Base-by-base conservation (phyloP, 2,888 invertebrate genomes). In the Ophioninae sp. region DNA sequence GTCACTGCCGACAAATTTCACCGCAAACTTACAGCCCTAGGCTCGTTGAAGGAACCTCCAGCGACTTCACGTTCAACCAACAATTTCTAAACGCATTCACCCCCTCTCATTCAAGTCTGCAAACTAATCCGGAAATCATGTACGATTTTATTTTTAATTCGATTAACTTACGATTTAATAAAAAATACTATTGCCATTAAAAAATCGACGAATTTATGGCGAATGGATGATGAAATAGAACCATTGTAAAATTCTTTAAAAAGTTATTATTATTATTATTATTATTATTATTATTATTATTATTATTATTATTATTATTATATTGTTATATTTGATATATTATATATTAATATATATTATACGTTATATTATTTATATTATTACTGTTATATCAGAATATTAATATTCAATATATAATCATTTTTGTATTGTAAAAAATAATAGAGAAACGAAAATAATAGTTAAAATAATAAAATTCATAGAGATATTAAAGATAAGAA, bases 1-100 rank as follows among this genome's bases (percentile, higher is more conserved):
- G 71, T 56, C 73, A 81, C 74, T 74, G 37, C 39, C 44, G 64
- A 61, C 77, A 65, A 81, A 83, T 83, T 81, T 83, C 78, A 71
- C 75, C 37, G 78, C 69, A 30, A 30, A 78, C 67, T 81, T 13
- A 6, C 77, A 37, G 37, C 64, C 51, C 51, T 59, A 65, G 68
- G 59, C 59, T 69, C 78, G 71, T 78, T 78, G 67, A 84, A 69
- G 78, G 73, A 20, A 79, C 20, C 64, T 6, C 51, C 2, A 2
- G 17, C 30, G 58, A 58, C 20, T 63, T 76, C 44, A 20, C 22
- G 23, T 59, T 39, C 58, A 51, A 20, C 30, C 51, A 39, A 58
- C 64, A 61, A 71, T 81, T 81, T 81, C 58, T 10, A 20, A 83
- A 61, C 63, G 20, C 41, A 17, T 9, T 41, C 51, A 41, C 44